Evolutionary conservation across 2,113 vertebrate species (phyloP).

Genomic region (Pterocles orientalis): DNA sequence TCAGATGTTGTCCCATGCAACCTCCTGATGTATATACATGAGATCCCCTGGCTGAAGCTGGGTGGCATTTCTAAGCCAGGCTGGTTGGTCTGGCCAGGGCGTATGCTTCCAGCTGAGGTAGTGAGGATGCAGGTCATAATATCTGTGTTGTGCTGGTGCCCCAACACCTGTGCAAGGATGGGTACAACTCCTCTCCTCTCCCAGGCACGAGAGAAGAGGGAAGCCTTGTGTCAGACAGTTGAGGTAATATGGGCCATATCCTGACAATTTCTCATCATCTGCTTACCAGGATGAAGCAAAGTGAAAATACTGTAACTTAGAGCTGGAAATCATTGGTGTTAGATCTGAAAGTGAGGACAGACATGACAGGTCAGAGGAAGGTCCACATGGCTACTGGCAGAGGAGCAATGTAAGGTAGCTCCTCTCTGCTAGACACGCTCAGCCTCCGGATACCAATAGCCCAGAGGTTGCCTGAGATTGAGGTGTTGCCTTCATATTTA

Average conservation of each 20-base stretch:
- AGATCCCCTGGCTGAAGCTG: neutral
- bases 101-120: neutral
- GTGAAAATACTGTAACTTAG: neutral
- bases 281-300: neutral
- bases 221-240: rapidly evolving
- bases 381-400: neutral
- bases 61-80: neutral
- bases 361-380: neutral
- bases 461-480: neutral
- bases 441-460: neutral
- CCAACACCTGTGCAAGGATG: neutral
- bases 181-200: neutral
- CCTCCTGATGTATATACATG: neutral
- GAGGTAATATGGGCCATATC: neutral
- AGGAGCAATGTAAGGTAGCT: rapidly evolving
- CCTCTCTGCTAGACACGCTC: neutral
- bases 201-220: neutral
- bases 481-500: neutral
- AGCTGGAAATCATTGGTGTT: neutral
- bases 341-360: neutral
- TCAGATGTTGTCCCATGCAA: neutral
- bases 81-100: neutral
- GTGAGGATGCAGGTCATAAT: neutral
- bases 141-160: neutral
- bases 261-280: neutral